phyloP scores from a whole-genome alignment of 2,888 invertebrate species.

The Folsomia candida region DNA sequence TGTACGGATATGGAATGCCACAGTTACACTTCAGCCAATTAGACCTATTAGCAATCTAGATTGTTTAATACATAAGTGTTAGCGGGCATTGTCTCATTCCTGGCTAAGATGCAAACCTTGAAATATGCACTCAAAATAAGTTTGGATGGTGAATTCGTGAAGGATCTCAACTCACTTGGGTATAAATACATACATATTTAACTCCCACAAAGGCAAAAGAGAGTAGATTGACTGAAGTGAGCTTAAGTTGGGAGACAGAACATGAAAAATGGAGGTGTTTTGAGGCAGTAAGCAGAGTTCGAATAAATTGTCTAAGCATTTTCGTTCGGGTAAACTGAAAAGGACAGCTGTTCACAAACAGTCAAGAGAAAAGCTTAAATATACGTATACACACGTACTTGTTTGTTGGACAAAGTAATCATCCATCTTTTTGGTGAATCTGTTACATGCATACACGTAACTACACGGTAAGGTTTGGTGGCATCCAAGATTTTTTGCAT shows the following conservation, averaged over 20 bases:
- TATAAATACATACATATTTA: no score
- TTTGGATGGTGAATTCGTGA: no score
- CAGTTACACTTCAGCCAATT: no score
- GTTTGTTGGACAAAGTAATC: slow-evolving; percentile 6
- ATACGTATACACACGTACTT: background rate
- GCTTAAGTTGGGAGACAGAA: background rate
- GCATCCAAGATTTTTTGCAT: background rate
- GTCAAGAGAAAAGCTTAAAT: background rate
- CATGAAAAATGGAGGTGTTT: slow-evolving; percentile 40
- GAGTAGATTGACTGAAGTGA: no score
- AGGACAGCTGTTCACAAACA: slow-evolving; percentile 40
- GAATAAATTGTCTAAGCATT: slow-evolving; percentile 45
- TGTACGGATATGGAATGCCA: no score
- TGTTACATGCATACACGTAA: background rate
- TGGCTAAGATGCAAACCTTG: no score
- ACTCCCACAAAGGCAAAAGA: no score
- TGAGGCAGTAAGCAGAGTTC: slow-evolving; percentile 34
- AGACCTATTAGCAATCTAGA: no score
- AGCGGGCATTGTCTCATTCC: no score
- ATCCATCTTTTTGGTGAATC: slow-evolving; percentile 16
- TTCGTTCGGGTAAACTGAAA: slow-evolving; percentile 38
- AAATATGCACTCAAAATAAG: no score
- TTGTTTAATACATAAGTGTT: no score
- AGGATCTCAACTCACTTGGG: no score
- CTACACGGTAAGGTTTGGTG: background rate